Evolutionary conservation across 2,113 vertebrate species (phyloP).

Genomic region (Lophochroa leadbeateri): DNA sequence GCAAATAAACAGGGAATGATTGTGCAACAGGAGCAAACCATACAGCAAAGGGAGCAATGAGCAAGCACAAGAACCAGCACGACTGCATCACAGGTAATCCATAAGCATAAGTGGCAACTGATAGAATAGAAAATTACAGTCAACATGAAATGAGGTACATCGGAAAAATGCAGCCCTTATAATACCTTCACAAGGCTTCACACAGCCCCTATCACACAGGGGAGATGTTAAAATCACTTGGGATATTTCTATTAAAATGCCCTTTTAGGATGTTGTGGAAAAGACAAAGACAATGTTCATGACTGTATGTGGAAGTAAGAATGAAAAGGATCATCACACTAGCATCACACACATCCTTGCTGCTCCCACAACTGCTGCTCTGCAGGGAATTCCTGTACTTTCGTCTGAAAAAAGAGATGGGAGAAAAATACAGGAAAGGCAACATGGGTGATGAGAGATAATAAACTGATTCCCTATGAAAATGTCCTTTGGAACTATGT

Average conservation of each 20-base stretch:
- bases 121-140: rapidly evolving
- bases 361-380: neutral
- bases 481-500: neutral
- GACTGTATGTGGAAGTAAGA: neutral
- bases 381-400: neutral
- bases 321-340: neutral
- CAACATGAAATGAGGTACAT: rapidly evolving
- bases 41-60: rapidly evolving
- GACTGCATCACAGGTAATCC: neutral
- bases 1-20: neutral
- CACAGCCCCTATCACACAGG: neutral
- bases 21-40: neutral
- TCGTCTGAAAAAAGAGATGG: neutral
- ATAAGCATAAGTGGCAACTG: neutral
- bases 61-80: neutral
- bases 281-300: neutral
- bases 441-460: neutral
- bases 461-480: neutral
- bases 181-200: neutral
- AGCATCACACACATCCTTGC: neutral
- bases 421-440: neutral
- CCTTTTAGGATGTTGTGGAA: neutral
- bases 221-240: neutral
- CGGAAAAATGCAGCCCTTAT: rapidly evolving
- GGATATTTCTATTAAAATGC: neutral